These are phyloP conservation scores for Diaprepes abbreviatus DNA, from an alignment of 2,888 invertebrate genomes.

Conservation along the genomic window DNA sequence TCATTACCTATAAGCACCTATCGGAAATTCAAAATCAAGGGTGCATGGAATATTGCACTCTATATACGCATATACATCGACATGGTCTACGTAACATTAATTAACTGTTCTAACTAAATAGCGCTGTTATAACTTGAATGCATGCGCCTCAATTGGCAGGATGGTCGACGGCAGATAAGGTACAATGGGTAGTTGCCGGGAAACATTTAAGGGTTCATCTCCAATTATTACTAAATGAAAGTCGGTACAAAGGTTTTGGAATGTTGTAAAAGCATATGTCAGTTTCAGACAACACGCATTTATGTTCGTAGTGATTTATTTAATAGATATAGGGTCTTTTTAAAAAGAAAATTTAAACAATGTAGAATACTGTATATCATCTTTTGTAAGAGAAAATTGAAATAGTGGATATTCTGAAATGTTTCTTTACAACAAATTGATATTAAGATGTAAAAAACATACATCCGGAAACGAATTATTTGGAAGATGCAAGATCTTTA, in stretches of 20 bases:
- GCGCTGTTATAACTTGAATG: slow-evolving; percentile 54
- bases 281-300: slow-evolving; percentile 21
- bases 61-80: slow-evolving; percentile 43
- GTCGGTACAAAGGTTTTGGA: slow-evolving; percentile 35
- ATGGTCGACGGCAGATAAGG: slow-evolving; percentile 56
- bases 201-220: slow-evolving; percentile 50
- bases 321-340: too few relatives aligned
- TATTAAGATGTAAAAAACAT: too few relatives aligned
- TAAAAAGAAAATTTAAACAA: too few relatives aligned
- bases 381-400: too few relatives aligned
- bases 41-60: slow-evolving; percentile 48
- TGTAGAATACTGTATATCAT: too few relatives aligned
- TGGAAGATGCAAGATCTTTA: too few relatives aligned
- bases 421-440: too few relatives aligned
- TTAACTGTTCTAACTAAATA: slow-evolving; percentile 56
- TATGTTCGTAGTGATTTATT: background rate
- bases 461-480: too few relatives aligned
- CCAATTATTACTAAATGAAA: slow-evolving; percentile 49
- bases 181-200: slow-evolving; percentile 51
- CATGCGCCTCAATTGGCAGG: slow-evolving; percentile 54
- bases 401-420: too few relatives aligned
- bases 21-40: slow-evolving; percentile 47
- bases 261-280: slow-evolving; percentile 41
- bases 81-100: slow-evolving; percentile 55
- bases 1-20: slow-evolving; percentile 48